Evolutionary conservation across 1,140 invertebrate genomes (phyloP), one percentile per base, ranked within the genome.

Genomic region (Drosophila sucinea): DNA sequence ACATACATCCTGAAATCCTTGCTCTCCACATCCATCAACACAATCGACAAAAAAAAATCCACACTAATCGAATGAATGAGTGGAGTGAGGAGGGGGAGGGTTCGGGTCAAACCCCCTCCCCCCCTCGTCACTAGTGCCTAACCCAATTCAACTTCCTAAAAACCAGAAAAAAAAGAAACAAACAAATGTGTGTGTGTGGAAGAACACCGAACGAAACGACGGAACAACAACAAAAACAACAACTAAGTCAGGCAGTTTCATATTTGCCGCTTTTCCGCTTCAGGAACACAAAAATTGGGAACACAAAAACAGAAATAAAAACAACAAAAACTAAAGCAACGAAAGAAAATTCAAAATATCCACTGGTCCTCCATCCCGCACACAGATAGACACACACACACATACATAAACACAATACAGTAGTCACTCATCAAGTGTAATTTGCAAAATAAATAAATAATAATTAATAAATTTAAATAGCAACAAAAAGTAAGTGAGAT

Each of bases 61-160:
- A 57, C 72, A 63, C 68, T 74, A 74, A 77, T 77, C 71, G 71
- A 77, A 77, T 74, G 71, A 69, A 74, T 70, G 71, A 66, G 56
- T 66, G 70, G 63, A 65, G 61, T 70, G 10, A 17, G 55, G 33
- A 30, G 2, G 30, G 30, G 30, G 30, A 30, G 30, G 63, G 69
- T 27, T 70, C 41, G 30, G 30, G 23, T 29, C 60, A 47, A 66
- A 65, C 56, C 35, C 38, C 27, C 38, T 35, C 57, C 57, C 71
- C 57, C 33, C 25, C 35, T 47, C n/a, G 57, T 40, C 47, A 41
- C 60, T 17, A 41, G 57, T 10, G 2, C 41, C 27, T 23, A 47
- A 41, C 58, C 58, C 38, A 40, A 41, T 41, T 60, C 35, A 8
- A 51, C 44, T 51, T 51, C 44, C 44, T 51, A 51, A 51, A 51